Conservation (phyloP, 2,888 invertebrate genomes). For the Endotricha flammealis region DNA sequence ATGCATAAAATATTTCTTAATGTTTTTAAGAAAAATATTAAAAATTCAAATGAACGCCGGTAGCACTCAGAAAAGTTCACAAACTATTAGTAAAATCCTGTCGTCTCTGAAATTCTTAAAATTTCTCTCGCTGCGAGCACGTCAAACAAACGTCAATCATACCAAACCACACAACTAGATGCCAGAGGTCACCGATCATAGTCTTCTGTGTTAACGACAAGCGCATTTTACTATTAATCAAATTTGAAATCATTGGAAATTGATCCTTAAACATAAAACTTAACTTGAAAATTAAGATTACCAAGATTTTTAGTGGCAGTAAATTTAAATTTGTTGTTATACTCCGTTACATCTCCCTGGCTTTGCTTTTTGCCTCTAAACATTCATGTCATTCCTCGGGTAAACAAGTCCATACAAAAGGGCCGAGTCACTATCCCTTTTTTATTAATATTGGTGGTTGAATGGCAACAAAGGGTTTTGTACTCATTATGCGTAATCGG, state of each 20-base stretch:
- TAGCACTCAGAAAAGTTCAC: constrained; percentile 21
- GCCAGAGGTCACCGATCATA: constrained; percentile 68
- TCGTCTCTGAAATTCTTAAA: constrained; percentile 49
- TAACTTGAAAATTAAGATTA: constrained; percentile 26
- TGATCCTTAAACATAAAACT: constrained; percentile 24
- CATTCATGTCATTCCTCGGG: constrained; percentile 65
- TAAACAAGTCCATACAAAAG: constrained; percentile 65
- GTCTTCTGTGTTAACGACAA: constrained; percentile 39
- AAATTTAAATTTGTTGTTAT: constrained; percentile 28
- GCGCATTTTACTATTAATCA: constrained; percentile 17
- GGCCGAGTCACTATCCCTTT: constrained; percentile 61
- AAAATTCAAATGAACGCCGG: constrained; percentile 10
- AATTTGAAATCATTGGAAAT: constrained; percentile 24
- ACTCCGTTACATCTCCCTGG: constrained; percentile 43
- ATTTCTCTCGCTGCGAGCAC: constrained; percentile 54
- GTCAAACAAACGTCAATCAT: constrained; percentile 73
- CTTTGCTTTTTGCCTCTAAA: constrained; percentile 53
- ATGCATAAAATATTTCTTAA: not conserved
- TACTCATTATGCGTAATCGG: constrained; percentile 66
- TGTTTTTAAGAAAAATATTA: not conserved
- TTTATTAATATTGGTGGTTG: constrained; percentile 71
- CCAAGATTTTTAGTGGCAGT: constrained; percentile 15
- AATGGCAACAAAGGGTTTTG: constrained; percentile 65
- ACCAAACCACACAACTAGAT: constrained; percentile 56
- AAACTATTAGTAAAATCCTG: constrained; percentile 34